These are phyloP conservation scores for Drosophila monieri DNA, from an alignment of 2,888 invertebrate genomes.

Conservation along the genomic window DNA sequence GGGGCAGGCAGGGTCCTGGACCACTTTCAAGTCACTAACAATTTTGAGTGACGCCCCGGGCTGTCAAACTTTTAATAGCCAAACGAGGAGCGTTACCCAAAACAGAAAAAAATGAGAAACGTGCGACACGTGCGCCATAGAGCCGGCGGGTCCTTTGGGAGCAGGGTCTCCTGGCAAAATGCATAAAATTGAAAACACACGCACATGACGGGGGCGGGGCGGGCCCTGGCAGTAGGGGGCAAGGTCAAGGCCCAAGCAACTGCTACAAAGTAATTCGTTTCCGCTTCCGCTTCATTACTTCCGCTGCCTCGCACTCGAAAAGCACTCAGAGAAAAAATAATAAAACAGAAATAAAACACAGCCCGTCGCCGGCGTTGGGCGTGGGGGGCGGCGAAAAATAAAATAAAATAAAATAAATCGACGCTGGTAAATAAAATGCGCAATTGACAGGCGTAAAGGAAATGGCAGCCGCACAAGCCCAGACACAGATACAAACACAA, in stretches of 20 bases:
- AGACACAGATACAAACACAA: background rate
- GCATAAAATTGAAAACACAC: constrained; percentile 25
- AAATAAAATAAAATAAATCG: constrained; percentile 40
- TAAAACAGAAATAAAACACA: constrained; percentile 9
- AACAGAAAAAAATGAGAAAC: background rate
- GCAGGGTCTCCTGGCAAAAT: constrained; percentile 10
- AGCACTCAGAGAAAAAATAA: constrained; percentile 29
- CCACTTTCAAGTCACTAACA: constrained; percentile 52
- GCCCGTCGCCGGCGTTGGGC: background rate
- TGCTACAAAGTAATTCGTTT: constrained; percentile 63
- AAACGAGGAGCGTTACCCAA: constrained; percentile 11
- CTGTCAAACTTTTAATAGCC: constrained; percentile 65
- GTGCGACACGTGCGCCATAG: constrained; percentile 35
- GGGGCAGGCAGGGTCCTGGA: background rate
- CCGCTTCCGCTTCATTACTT: constrained; percentile 68
- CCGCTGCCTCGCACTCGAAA: constrained; percentile 39
- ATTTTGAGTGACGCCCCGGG: constrained; percentile 58
- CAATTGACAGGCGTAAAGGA: constrained; percentile 49
- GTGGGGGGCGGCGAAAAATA: background rate
- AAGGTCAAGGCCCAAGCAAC: constrained; percentile 62
- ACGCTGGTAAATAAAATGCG: constrained; percentile 49
- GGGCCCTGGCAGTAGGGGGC: background rate
- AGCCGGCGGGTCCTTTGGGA: constrained; percentile 25
- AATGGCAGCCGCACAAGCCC: constrained; percentile 26
- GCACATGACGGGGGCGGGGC: background rate